Conservation (phyloP, 2,797 vertebrate species). For the Streptopelia turtur region DNA sequence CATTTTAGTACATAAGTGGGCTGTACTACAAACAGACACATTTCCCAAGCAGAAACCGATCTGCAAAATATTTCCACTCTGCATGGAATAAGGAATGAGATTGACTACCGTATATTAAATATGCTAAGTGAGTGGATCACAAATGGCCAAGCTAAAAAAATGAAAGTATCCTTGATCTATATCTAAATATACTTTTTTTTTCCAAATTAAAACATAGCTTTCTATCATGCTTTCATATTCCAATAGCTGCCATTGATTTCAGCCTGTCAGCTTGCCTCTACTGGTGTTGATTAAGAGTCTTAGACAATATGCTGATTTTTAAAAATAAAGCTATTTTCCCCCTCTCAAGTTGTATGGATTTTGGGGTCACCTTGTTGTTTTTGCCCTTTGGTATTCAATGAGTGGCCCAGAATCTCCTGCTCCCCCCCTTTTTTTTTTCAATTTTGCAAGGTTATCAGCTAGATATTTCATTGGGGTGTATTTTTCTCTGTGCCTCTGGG, state of each 20-base stretch:
- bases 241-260: conserved; percentile 7
- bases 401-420: not conserved
- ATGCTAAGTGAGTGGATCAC: conserved; percentile 11
- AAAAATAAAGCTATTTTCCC: not conserved
- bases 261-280: not conserved
- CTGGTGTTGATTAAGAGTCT: not conserved
- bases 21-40: conserved; percentile 25
- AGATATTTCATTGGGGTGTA: not conserved
- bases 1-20: conserved; percentile 54
- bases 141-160: conserved; percentile 30
- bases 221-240: conserved; percentile 5
- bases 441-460: not conserved
- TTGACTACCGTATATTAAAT: conserved; percentile 24
- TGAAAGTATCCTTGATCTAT: conserved; percentile 17
- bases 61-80: not conserved
- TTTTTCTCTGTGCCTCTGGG: not conserved
- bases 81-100: conserved; percentile 18
- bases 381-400: not conserved
- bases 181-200: conserved; percentile 12
- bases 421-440: not conserved
- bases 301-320: not conserved
- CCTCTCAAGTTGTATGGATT: not conserved
- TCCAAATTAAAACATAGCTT: not conserved
- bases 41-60: conserved; percentile 14
- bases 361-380: not conserved